Evolutionary conservation across 1,140 invertebrate genomes (phyloP).

Genomic region (Chelonus insularis): DNA sequence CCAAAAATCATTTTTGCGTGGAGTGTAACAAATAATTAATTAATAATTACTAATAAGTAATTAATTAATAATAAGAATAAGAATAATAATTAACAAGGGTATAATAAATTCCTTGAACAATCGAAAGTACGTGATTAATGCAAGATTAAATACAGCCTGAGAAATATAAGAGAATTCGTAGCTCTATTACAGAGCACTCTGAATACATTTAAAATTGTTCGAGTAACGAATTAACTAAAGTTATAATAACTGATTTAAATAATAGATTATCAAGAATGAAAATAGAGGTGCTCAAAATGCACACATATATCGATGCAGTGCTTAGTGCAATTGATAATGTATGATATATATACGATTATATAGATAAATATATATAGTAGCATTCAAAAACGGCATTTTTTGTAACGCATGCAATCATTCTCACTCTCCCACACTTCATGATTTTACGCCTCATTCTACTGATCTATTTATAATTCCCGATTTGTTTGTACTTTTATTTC

Average conservation of each 20-base stretch:
- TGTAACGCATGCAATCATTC: slow-evolving; percentile 61
- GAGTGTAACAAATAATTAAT: no score
- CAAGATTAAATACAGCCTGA: not conserved
- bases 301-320: slow-evolving; percentile 61
- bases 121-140: slow-evolving; percentile 52
- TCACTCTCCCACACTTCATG: slow-evolving; percentile 59
- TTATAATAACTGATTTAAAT: slow-evolving; percentile 51
- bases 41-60: not conserved
- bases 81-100: not conserved
- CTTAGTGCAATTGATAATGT: slow-evolving; percentile 60
- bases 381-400: slow-evolving; percentile 59
- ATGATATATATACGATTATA: slow-evolving; percentile 43
- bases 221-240: slow-evolving; percentile 45
- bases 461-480: not conserved
- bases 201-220: slow-evolving; percentile 34
- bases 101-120: slow-evolving; percentile 49
- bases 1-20: no score
- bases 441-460: not conserved
- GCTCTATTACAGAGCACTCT: slow-evolving; percentile 16
- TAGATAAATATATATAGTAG: slow-evolving; percentile 55
- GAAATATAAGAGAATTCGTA: slow-evolving; percentile 11
- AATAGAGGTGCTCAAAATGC: slow-evolving; percentile 60
- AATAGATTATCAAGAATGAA: slow-evolving; percentile 57
- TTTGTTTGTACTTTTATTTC: not conserved
- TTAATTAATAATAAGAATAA: no score